phyloP scores from a whole-genome alignment of 2,888 invertebrate genomes.

The Hofmannophila pseudospretella region DNA sequence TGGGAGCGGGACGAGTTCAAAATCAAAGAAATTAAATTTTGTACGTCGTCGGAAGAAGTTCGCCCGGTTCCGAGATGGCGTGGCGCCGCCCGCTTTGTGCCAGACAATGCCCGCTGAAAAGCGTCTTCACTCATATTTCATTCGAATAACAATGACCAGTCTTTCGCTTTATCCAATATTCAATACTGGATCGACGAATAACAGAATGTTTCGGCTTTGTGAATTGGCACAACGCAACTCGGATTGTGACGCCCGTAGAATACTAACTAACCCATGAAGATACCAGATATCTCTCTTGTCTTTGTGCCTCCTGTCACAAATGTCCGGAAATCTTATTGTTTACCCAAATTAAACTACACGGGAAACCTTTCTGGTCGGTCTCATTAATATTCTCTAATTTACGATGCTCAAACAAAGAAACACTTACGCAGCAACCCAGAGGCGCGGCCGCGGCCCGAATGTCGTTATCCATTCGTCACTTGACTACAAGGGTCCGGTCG shows the following conservation, averaged over 20 bases:
- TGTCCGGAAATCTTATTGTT: constrained; percentile 1
- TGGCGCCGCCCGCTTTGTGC: constrained; percentile 44
- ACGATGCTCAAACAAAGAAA: constrained; percentile 48
- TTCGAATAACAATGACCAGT: constrained; percentile 56
- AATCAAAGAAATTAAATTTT: constrained; percentile 66
- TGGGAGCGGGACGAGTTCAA: constrained; percentile 46
- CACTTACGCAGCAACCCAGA: constrained; percentile 29
- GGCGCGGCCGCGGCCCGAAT: constrained; percentile 34
- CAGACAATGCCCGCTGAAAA: constrained; percentile 54
- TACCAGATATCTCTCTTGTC: neutral
- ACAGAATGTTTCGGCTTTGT: constrained; percentile 26
- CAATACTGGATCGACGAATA: constrained; percentile 43
- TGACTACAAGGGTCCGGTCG: constrained; percentile 48
- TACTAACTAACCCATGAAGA: constrained; percentile 3
- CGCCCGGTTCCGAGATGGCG: constrained; percentile 28
- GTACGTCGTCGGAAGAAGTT: constrained; percentile 55
- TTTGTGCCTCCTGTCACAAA: constrained; percentile 3
- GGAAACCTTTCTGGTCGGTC: constrained; percentile 39
- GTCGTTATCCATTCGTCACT: constrained; percentile 55
- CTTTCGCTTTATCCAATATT: constrained; percentile 54
- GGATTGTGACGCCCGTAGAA: constrained; percentile 4
- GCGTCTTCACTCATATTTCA: constrained; percentile 62
- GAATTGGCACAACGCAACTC: constrained; percentile 6
- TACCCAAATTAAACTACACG: constrained; percentile 35
- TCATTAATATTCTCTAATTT: constrained; percentile 57